Percentiles rank a stretch among this genome's conserved stretches.
phyloP scores from a whole-genome alignment of 2,797 vertebrate species.

The Cheirogaleus major region DNA sequence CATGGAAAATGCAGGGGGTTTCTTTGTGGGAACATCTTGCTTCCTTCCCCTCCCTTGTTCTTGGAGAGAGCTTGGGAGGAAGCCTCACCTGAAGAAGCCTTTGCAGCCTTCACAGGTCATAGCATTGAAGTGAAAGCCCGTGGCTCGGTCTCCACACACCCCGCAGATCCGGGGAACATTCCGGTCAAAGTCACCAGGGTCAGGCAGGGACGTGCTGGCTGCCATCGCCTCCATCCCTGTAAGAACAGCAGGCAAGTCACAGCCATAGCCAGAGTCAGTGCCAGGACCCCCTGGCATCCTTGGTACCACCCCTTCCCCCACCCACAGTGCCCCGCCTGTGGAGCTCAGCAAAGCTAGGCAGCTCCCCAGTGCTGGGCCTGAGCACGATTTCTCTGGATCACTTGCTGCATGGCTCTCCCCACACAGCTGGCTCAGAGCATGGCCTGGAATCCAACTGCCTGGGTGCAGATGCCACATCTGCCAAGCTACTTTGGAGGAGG shows the following conservation, averaged over 20 bases:
- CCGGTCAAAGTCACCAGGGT: constrained; percentile 90
- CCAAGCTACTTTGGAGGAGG: neutral
- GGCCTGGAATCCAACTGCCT: neutral
- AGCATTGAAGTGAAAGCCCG: constrained; percentile 98
- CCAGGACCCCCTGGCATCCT: neutral
- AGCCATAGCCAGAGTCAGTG: neutral
- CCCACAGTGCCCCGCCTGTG: neutral
- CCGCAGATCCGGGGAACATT: constrained; percentile 95
- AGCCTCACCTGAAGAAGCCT: constrained; percentile 95
- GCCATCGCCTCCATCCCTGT: constrained; percentile 90
- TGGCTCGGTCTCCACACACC: constrained; percentile 96
- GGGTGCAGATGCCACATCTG: neutral
- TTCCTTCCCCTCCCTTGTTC: neutral
- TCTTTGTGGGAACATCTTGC: neutral
- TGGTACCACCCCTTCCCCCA: fast-evolving
- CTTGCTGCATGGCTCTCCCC: neutral
- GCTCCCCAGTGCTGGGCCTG: neutral
- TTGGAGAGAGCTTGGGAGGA: neutral
- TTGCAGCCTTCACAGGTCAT: constrained; percentile 99
- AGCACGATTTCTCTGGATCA: neutral
- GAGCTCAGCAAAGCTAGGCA: neutral
- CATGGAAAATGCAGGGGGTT: neutral
- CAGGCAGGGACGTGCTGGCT: constrained; percentile 90
- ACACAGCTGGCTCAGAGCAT: too few relatives aligned
- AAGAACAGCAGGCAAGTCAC: neutral